A percentile compares a stretch with the other conserved stretches of the same genome.
Evolutionary conservation across 2,113 vertebrate species (phyloP).

Genomic region (Puntigrus tetrazona): DNA sequence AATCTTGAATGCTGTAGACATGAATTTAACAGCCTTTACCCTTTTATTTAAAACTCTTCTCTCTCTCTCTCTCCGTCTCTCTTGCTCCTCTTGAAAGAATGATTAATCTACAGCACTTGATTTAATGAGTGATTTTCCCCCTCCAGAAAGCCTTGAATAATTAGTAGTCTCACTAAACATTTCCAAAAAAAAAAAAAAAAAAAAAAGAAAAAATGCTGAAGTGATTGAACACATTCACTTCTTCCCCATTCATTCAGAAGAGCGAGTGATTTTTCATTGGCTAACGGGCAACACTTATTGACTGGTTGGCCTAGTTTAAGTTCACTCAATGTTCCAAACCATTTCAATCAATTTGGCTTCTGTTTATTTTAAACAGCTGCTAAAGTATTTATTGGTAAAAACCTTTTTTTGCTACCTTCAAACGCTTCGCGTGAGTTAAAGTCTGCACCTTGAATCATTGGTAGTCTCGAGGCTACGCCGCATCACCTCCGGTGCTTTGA

Average conservation of each 20-base stretch:
- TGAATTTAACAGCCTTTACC: not conserved
- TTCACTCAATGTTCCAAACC: not conserved
- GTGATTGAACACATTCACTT: not conserved
- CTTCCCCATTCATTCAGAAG: not conserved
- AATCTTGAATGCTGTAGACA: not conserved
- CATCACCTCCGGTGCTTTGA: not conserved
- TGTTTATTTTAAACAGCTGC: no score
- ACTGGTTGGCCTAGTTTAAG: conserved; percentile 13
- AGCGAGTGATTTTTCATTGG: not conserved
- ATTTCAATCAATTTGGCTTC: no score
- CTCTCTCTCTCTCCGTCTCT: not conserved
- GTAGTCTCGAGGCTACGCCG: not conserved
- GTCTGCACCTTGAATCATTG: not conserved
- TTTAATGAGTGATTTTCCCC: not conserved
- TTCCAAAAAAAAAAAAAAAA: not conserved
- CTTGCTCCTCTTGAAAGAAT: not conserved
- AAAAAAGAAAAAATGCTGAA: not conserved
- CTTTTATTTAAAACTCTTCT: not conserved
- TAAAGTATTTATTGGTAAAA: no score
- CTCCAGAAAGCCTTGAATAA: not conserved
- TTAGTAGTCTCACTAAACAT: conserved; percentile 8
- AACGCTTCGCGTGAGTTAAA: not conserved
- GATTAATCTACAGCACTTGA: not conserved
- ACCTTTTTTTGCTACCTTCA: not conserved
- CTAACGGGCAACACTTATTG: conserved; percentile 2